Evolutionary conservation across 2,888 invertebrate species (phyloP), one percentile per base, ranked within the genome.

Genomic region (Tupiocoris notatus): DNA sequence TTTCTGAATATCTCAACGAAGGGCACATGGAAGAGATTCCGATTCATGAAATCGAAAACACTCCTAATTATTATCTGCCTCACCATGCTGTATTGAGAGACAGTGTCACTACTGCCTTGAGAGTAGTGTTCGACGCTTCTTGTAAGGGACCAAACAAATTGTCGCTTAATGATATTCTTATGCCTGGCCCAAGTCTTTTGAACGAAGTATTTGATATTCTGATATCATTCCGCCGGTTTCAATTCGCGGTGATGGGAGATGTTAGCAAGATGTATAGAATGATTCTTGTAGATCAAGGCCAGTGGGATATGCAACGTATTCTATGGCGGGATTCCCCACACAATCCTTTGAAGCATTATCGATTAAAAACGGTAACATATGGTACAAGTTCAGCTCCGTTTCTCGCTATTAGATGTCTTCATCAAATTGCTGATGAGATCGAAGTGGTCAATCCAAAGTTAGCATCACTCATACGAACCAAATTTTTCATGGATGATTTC

Each of bases 211-310:
- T n/a, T n/a, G 64, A 64, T 20, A n/a, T 75, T 16, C 22, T 75
- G 9, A 17, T 74, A 0, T 16, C 7, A 20, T 39, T 74, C 21
- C 25, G 64, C 12, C 16, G 25, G 6, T 64, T 39, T 3, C 6
- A 20, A 16, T 21, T 74, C 9, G 74, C 65, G 16, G 2, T 74
- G 1, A 24, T 64, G 20, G 20, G 18, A 9, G 74, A 74, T 20
- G 65, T 74, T 21, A 12, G 74, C 9, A 63, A 74, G 21, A 64
- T 63, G 63, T 64, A 65, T 56, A 24, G 64, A 3, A 74, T 20
- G n/a, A n/a, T n/a, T n/a, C n/a, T 24, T 21, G 17, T 59, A 6
- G 6, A 6, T 9, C 23, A 6, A 17, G 9, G 20, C 17, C 12
- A 22, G 6, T 24, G 59, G 7, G 23, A 22, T 17, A 58, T n/a